Percentiles rank a stretch among this genome's conserved stretches.
Evolutionary conservation across 2,113 vertebrate genomes (phyloP).

Genomic region (Plectropomus leopardus): DNA sequence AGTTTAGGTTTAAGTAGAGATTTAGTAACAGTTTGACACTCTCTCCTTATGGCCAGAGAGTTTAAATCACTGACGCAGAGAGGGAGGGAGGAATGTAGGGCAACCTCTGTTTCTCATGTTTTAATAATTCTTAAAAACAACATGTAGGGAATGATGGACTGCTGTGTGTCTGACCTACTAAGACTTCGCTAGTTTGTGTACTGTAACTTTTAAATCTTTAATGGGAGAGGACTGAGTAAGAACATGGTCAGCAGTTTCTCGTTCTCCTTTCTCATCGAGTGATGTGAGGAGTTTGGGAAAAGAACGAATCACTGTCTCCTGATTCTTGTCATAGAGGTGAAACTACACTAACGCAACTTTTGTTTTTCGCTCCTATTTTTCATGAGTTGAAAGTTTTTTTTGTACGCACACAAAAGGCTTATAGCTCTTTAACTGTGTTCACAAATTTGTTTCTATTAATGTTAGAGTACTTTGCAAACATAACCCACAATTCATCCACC

Average conservation of each 20-base stretch:
- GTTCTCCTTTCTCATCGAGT: background rate
- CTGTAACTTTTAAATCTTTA: background rate
- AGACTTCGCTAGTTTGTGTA: background rate
- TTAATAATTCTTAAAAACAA: constrained; percentile 23
- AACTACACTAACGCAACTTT: no score
- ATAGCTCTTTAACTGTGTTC: no score
- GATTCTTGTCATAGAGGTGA: no score
- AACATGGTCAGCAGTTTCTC: background rate
- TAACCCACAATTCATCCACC: no score
- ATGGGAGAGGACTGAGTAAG: background rate
- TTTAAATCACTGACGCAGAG: background rate
- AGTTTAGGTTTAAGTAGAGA: constrained; percentile 10
- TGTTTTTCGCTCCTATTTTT: no score
- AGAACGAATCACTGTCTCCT: no score
- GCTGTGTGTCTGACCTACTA: constrained; percentile 9
- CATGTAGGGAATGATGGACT: background rate
- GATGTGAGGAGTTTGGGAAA: background rate
- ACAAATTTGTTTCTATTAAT: no score
- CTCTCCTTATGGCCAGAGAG: no score
- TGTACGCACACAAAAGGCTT: no score
- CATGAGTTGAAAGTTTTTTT: no score
- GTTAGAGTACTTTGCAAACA: no score
- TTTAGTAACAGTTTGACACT: background rate
- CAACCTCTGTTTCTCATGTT: constrained; percentile 43
- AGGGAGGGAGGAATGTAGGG: background rate